phyloP scores from a whole-genome alignment of 1,140 invertebrate species.

The Drosophila sucinea region DNA sequence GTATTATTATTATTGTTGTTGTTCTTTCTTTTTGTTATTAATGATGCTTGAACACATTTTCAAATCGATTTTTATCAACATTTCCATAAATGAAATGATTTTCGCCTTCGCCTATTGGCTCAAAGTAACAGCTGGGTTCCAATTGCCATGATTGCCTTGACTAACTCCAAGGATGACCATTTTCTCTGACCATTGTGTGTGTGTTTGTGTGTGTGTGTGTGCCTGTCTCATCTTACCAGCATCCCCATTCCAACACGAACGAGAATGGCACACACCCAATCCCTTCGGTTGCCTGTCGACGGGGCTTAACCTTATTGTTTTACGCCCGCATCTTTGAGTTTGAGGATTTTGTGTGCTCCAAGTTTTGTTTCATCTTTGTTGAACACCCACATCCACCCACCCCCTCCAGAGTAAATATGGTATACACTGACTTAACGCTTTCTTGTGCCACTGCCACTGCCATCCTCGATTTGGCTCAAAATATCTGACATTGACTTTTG shows the following conservation, averaged over 20 bases:
- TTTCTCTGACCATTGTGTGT: not conserved
- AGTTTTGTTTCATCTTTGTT: constrained; percentile 12
- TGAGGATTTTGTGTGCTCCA: not conserved
- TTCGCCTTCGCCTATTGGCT: not conserved
- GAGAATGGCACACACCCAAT: not conserved
- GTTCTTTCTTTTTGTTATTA: not conserved
- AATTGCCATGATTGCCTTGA: constrained; percentile 11
- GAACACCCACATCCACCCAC: not conserved
- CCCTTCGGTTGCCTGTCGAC: not conserved
- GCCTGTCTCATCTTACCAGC: constrained; percentile 1
- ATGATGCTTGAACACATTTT: not conserved
- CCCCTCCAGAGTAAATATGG: not conserved
- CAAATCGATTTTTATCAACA: not conserved
- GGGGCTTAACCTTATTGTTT: constrained; percentile 9
- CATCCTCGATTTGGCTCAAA: constrained; percentile 5
- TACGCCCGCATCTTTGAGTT: constrained; percentile 6
- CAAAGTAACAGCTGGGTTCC: constrained; percentile 1
- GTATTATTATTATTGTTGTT: not conserved
- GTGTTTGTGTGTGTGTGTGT: not conserved
- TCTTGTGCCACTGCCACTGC: not conserved
- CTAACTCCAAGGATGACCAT: constrained; percentile 9
- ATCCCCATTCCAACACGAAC: not conserved
- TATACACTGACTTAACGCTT: constrained; percentile 5
- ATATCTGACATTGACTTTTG: constrained; percentile 11
- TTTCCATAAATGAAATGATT: not conserved